Percentiles rank a stretch among this genome's conserved stretches.
Evolutionary conservation across 2,797 vertebrate species (phyloP).

Genomic region (Platalea minor): DNA sequence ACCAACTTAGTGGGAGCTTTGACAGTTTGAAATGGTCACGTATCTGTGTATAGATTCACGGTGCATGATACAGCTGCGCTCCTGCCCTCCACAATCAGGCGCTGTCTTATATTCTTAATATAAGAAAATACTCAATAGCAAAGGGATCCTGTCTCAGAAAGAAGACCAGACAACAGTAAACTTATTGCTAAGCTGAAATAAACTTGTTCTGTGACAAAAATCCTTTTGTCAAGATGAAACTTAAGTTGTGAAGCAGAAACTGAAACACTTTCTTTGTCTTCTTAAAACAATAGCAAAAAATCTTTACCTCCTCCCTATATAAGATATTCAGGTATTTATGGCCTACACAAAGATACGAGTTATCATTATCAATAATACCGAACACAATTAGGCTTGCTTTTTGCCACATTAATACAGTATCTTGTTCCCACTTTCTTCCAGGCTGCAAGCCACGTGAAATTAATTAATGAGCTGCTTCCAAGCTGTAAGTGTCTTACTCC

Average conservation of each 20-base stretch:
- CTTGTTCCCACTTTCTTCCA: neutral
- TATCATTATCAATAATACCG: neutral
- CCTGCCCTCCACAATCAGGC: neutral
- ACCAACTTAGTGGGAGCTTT: neutral
- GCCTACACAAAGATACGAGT: neutral
- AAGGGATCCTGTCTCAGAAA: neutral
- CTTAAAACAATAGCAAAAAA: neutral
- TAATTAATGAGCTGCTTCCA: neutral
- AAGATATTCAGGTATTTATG: neutral
- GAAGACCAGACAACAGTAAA: neutral
- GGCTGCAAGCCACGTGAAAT: neutral
- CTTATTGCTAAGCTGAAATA: neutral
- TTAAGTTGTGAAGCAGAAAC: neutral
- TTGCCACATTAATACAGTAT: neutral
- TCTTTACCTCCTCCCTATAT: neutral
- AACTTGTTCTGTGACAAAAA: neutral
- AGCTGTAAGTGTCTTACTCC: neutral
- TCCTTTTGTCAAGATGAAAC: neutral
- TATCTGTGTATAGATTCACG: neutral
- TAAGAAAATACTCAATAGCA: neutral
- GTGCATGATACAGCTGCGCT: neutral
- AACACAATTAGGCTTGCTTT: neutral
- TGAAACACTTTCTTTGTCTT: fast-evolving
- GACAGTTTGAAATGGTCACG: neutral
- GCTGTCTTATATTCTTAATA: neutral